A percentile compares a stretch with the other conserved stretches of the same genome.
Evolutionary conservation across 2,113 vertebrate species (phyloP).

Genomic region (Aegithalos caudatus): DNA sequence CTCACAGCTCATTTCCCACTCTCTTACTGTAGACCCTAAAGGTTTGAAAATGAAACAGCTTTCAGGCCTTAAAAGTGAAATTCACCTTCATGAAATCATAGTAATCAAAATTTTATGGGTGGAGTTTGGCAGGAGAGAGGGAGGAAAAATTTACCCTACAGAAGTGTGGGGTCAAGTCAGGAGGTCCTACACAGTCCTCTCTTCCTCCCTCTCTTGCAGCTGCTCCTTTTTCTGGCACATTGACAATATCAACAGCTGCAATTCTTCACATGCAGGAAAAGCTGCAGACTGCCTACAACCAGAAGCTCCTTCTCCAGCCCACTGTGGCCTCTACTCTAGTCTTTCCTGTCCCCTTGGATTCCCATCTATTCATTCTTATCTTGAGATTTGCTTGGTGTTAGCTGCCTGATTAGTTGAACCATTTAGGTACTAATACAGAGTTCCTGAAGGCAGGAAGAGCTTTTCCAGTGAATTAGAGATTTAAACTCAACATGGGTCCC

Average conservation of each 20-base stretch:
- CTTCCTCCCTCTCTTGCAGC: background rate
- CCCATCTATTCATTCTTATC: background rate
- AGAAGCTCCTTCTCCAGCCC: background rate
- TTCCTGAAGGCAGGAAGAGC: background rate
- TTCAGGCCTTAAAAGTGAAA: background rate
- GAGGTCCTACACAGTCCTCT: background rate
- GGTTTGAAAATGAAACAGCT: conserved; percentile 32
- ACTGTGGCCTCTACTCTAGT: background rate
- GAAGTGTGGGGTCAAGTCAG: background rate
- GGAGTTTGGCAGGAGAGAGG: background rate
- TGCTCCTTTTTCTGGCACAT: background rate
- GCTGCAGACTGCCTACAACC: background rate
- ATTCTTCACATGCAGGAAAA: background rate
- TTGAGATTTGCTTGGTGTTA: background rate
- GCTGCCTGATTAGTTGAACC: background rate
- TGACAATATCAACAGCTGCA: background rate
- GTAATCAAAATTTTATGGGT: background rate
- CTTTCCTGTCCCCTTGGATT: background rate
- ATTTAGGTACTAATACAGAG: background rate
- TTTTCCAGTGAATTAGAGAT: background rate
- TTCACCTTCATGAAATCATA: background rate
- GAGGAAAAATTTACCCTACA: background rate
- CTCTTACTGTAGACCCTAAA: background rate
- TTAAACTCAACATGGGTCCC: background rate
- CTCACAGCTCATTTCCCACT: background rate